Evolutionary conservation across 2,888 invertebrate species (phyloP), one percentile per base, ranked within the genome.

Genomic region (Ichneumoninae sp.): DNA sequence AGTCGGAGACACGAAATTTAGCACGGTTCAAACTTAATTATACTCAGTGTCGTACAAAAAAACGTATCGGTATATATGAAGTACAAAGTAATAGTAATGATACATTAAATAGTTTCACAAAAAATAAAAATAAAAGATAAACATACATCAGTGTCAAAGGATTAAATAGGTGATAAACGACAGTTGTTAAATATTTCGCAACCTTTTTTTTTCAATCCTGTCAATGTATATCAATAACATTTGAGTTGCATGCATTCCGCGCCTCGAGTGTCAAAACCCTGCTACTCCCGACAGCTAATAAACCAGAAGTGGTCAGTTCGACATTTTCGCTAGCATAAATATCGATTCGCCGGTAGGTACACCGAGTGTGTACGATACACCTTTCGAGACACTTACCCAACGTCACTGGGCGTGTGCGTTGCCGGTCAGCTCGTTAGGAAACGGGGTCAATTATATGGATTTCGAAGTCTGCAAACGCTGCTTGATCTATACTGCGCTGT

Each of bases 391-490:
- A 47, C 74, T 76, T 76, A 66, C 52, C 66, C 66, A 76, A 76
- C 76, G 66, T 50, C 16, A 26, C 40, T 7, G 73, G 73, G 65
- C 50, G 70, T 71, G 50, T 71, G 33, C 52, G 52, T 26, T 44
- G 50, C 44, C 52, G 82, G 89, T 83, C 87, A 85, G 85, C 88
- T 90, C 83, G 87, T 86, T 88, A 87, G 82, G 86, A 86, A 90
- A 90, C 85, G 76, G 57, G 90, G 90, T 89, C 88, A 90, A 90
- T 90, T 86, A 73, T 83, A 89, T 90, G 88, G 88, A 88, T 89
- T 57, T 88, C 87, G 81, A 84, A 79, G 84, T 86, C 86, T 85
- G 69, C 5, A 69, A 47, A 52, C 33, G 69, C 57, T 40, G 66
- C 30, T 71, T 47, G 63, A 69, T 70, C 75, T 70, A 76, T 70